Evolutionary conservation across 2,888 invertebrate species (phyloP).

Genomic region (Brachypterus glaber): DNA sequence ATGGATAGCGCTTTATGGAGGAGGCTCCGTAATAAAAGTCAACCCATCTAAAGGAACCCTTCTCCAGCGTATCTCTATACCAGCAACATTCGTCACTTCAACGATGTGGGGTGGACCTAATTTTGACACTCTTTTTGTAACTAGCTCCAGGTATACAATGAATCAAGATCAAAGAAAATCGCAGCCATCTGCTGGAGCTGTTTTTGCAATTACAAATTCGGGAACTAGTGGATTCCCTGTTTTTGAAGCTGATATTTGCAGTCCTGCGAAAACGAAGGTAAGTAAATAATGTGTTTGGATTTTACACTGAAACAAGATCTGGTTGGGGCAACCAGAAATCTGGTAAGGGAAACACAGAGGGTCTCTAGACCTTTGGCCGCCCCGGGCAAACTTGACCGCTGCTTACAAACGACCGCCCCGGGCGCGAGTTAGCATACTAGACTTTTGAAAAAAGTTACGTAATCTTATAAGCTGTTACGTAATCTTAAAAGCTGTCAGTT

Average conservation of each 20-base stretch:
- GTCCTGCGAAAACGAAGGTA: too few species aligned
- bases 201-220: constrained; percentile 35
- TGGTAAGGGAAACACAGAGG: too few species aligned
- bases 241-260: constrained; percentile 28
- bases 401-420: too few species aligned
- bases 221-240: constrained; percentile 31
- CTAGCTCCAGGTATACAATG: constrained; percentile 41
- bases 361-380: too few species aligned
- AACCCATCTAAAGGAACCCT: constrained; percentile 42
- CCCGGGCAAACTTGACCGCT: too few species aligned
- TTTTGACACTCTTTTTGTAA: constrained; percentile 53
- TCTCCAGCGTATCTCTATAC: constrained; percentile 41
- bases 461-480: too few species aligned
- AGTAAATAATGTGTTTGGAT: too few species aligned
- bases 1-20: constrained; percentile 62
- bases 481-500: too few species aligned
- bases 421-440: too few species aligned
- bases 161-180: constrained; percentile 27
- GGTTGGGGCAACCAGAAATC: too few species aligned
- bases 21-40: constrained; percentile 51
- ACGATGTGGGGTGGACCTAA: constrained; percentile 54
- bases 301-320: too few species aligned
- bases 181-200: constrained; percentile 43
- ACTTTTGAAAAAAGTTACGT: too few species aligned
- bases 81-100: constrained; percentile 50